Evolutionary conservation across 2,888 invertebrate genomes (phyloP), one percentile per base, ranked within the genome.

Genomic region (Epinotia nisella): DNA sequence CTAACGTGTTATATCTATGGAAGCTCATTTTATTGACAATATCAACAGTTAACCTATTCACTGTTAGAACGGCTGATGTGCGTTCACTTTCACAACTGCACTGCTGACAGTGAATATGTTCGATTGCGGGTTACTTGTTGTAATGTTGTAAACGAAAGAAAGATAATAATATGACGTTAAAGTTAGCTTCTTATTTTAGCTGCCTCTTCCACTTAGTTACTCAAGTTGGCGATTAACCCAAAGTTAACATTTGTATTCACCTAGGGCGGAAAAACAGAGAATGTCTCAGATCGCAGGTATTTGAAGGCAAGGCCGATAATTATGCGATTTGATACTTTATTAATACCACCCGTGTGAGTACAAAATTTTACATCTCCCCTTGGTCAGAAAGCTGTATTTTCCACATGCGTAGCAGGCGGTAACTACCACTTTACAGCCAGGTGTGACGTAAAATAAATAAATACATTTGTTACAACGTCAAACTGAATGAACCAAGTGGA

Each of bases 1-100:
- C 4, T 55, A 49, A 19, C n/a, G 39, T 21, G 29, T 29, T 49
- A 45, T 45, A 61, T 11, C 9, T 53, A 53, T 19, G 29, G 15
- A 65, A 66, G 66, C 21, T 41, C 66, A 66, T n/a, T 41, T 66
- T 56, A 19, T 10, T 55, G 66, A 55, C 21, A 13, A 0, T 39
- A n/a, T n/a, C n/a, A 15, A n/a, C n/a, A 13, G 49, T 15, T 49
- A 49, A 49, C 7, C 4, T 49, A 49, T 49, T n/a, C n/a, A 49
- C n/a, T 49, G 49, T n/a, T 49, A 49, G 49, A 15, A 45, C 4
- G 45, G 15, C 45, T 13, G 3, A 13, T 45, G 15, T 15, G 45
- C 24, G 17, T 53, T 55, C 19, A 55, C 21, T 21, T 55, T 55
- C 21, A 55, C 21, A 55, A 13, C 4, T 55, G 21, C 55, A 55